Evolutionary conservation across 2,888 invertebrate genomes (phyloP), one percentile per base, ranked within the genome.

Genomic region (Alsophila aescularia): DNA sequence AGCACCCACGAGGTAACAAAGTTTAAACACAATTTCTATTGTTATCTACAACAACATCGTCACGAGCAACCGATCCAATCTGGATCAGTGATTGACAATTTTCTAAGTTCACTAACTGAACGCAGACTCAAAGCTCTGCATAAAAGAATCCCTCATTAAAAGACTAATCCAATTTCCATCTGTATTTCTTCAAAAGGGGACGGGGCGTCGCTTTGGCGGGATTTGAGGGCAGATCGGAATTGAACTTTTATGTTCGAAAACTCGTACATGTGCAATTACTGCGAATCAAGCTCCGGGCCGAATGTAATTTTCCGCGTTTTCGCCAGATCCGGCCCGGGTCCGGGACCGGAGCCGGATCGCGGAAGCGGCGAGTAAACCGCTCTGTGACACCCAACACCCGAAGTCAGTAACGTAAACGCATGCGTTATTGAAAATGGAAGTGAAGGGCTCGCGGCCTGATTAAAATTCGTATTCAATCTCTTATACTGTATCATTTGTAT

Each of bases 391-490:
- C 61, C 61, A 62, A 65, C 61, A 68, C 64, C 61, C 56, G 59
- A 60, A 64, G 60, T 62, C 56, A 53, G 52, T 52, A 69, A 73
- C 69, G 72, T 56, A 70, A 74, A 72, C 72, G 72, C 66, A 69
- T 60, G 50, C 67, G 66, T 73, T 69, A 64, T 58, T 59, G 64
- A 67, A 72, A 49, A 78, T 69, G 72, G 64, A 64, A 71, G 64
- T 66, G 72, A 66, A 78, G 70, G 72, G 75, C 72, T 75, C 72
- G 68, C 48, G 50, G 51, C 60, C 73, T 85, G 84, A 86, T 85
- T 85, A 86, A 83, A 84, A 81, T 80, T 76, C 70, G 70, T 72
- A 79, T 79, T 77, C 75, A 73, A 78, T 79, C 44, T 35, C 72
- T 77, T 64, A 58, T 66, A 62, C 64, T 66, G 63, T 61, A 56